Evolutionary conservation across 2,797 vertebrate genomes (phyloP).

Genomic region (Craterocephalus amniculus): DNA sequence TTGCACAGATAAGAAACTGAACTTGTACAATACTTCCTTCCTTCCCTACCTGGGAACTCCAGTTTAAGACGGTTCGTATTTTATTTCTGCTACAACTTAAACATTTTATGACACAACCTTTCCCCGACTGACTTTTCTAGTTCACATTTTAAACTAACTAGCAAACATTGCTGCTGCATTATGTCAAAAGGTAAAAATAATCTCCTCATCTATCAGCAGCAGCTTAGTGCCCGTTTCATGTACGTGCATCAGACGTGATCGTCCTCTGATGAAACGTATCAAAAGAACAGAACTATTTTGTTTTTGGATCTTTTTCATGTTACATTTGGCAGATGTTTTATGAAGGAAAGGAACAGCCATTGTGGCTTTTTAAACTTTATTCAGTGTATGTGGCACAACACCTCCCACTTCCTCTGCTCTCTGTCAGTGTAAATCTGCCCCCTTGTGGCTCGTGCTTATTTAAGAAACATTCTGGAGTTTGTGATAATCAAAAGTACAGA

Average conservation of each 20-base stretch:
- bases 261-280: neutral
- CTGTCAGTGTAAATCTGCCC: constrained; percentile 58
- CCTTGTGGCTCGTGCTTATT: constrained; percentile 54
- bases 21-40: neutral
- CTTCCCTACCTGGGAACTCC: neutral
- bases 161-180: neutral
- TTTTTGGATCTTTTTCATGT: neutral
- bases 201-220: neutral
- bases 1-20: neutral
- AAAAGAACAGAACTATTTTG: neutral
- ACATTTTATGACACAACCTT: neutral
- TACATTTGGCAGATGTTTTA: neutral
- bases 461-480: constrained; percentile 18
- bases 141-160: neutral
- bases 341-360: neutral
- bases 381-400: constrained; percentile 25
- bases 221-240: neutral
- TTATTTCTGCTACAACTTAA: neutral
- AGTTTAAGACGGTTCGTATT: neutral
- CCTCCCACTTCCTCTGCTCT: constrained; percentile 40
- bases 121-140: neutral
- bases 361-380: constrained; percentile 9
- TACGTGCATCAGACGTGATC: neutral
- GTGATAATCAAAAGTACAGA: constrained; percentile 26
- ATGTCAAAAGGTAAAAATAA: neutral